Base-by-base conservation (phyloP, 2,888 invertebrate species). In the Yponomeuta sedellus region DNA sequence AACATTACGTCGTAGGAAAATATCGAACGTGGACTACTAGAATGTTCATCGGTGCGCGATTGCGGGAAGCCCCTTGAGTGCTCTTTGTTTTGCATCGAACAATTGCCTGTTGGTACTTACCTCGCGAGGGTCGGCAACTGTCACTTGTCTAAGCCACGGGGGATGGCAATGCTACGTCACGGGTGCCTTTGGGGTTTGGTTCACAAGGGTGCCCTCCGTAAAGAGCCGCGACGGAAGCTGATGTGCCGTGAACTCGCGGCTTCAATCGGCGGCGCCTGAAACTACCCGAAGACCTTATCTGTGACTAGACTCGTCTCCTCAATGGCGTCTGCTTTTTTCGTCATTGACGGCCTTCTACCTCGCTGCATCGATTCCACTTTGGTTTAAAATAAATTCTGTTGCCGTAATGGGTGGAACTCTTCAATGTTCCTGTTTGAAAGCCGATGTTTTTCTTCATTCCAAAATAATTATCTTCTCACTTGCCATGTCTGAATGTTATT, bases 201-300 rank as follows among this genome's bases (percentile, higher is more conserved):
- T 56, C 67, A 75, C 57, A 76, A 75, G 77, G 79, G 77, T 79
- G 83, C 83, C 85, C 79, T 81, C 82, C 83, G 82, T 74, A 77
- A 79, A 78, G 82, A 56, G 64, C 20, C 79, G 76, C 81, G 86
- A 85, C 83, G 85, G 85, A 81, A 79, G 84, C 83, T 85, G 82
- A 82, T 88, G 81, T 88, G 88, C 79, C 82, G 83, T 80, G 79
- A 80, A 79, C 80, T 77, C 79, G 76, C 85, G 83, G 84, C 80
- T 83, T 86, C 83, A 83, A 81, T 82, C 81, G 87, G 81, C 81
- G 87, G 81, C 84, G 74, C 77, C 82, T 83, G 78, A 81, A 82
- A 78, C 77, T 56, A 76, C 71, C 74, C 72, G 70, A 76, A 83
- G 89, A 83, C 74, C 70, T 44, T 58, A 64, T 68, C 75, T 79